Evolutionary conservation across 2,888 invertebrate species (phyloP).

Genomic region (Drosophila emarginata): DNA sequence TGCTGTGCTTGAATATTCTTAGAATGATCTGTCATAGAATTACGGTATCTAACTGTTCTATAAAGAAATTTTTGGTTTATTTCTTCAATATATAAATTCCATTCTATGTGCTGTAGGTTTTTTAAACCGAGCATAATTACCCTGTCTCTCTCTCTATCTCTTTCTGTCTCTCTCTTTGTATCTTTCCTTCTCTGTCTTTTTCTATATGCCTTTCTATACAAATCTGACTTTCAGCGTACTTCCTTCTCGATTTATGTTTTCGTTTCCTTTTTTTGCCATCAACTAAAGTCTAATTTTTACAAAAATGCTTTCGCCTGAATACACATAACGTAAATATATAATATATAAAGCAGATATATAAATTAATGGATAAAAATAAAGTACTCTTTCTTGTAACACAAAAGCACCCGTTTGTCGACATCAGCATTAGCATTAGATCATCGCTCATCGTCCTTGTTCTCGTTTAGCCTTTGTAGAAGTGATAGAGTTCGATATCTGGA

Average conservation of each 20-base stretch:
- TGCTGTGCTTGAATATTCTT: too few relatives aligned
- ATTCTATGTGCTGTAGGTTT: too few relatives aligned
- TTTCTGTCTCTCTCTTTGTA: too few relatives aligned
- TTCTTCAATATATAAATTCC: too few relatives aligned
- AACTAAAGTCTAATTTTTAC: conserved; percentile 69
- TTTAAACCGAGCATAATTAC: neutral
- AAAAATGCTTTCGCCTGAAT: conserved; percentile 57
- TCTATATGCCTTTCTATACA: neutral
- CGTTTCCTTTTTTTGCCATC: conserved; percentile 24
- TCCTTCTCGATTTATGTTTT: conserved; percentile 2
- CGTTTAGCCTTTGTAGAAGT: conserved; percentile 69
- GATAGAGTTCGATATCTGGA: conserved; percentile 74
- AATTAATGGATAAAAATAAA: conserved; percentile 36
- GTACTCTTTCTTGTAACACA: conserved; percentile 26
- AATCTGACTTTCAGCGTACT: conserved; percentile 7
- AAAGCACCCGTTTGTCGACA: conserved; percentile 11
- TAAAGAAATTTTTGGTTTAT: too few relatives aligned
- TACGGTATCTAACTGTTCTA: too few relatives aligned
- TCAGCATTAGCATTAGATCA: neutral
- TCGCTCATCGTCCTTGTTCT: neutral
- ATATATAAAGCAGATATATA: conserved; percentile 39
- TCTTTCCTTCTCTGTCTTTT: neutral
- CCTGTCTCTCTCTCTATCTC: neutral
- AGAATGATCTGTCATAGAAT: too few relatives aligned
- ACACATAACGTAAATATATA: conserved; percentile 48